phyloP scores from a whole-genome alignment of 2,797 vertebrate species.

The Sebastolobus alascanus region DNA sequence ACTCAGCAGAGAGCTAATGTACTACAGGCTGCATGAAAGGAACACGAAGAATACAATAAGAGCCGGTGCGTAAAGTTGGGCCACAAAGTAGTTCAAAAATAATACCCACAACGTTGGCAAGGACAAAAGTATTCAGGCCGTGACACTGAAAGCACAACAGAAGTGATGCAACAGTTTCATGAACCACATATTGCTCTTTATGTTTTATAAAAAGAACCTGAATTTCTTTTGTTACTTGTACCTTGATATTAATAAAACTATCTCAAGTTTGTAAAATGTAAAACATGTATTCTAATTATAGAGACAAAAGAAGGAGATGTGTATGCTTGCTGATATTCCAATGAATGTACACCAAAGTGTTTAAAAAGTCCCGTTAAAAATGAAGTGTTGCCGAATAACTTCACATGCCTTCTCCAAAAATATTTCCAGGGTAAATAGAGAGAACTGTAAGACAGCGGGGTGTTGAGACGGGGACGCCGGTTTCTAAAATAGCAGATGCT shows the following conservation, averaged over 20 bases:
- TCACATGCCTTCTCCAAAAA: slow-evolving; percentile 61
- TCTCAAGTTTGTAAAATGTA: neutral
- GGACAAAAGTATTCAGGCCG: slow-evolving; percentile 63
- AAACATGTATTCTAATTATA: neutral
- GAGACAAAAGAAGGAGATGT: neutral
- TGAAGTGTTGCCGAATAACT: slow-evolving; percentile 44
- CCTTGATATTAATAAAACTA: neutral
- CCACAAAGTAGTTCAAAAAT: slow-evolving; percentile 45
- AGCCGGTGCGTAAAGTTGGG: slow-evolving; percentile 3
- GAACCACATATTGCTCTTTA: slow-evolving; percentile 22
- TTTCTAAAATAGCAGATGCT: slow-evolving; percentile 82
- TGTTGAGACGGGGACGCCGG: slow-evolving; percentile 76
- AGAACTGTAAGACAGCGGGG: slow-evolving; percentile 71
- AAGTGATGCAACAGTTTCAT: slow-evolving; percentile 56
- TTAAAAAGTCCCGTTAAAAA: slow-evolving; percentile 27
- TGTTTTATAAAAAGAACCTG: neutral
- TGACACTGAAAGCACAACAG: slow-evolving; percentile 58
- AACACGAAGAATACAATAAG: neutral
- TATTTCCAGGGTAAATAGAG: slow-evolving; percentile 72
- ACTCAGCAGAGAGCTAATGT: neutral
- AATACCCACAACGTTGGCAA: slow-evolving; percentile 52
- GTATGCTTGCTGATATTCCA: slow-evolving; percentile 5
- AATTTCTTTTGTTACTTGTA: neutral
- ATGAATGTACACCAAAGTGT: neutral
- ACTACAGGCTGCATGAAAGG: slow-evolving; percentile 1